phyloP scores from a whole-genome alignment of 2,113 vertebrate genomes.

The Etheostoma cragini region DNA sequence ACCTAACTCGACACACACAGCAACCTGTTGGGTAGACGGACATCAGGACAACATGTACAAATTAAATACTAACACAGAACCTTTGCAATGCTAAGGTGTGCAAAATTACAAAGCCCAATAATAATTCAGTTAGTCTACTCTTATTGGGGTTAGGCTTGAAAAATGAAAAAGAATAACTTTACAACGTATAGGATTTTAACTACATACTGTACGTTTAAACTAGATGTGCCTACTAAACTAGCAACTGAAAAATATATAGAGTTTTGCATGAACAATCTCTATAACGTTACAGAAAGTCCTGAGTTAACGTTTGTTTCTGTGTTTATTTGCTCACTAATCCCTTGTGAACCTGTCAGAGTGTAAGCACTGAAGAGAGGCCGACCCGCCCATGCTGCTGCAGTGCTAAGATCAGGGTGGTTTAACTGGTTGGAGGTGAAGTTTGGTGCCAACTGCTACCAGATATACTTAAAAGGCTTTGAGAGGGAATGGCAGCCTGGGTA shows the following conservation, averaged over 20 bases:
- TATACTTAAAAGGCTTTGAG: conserved; percentile 85
- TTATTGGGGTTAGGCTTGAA: neutral
- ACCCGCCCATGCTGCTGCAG: conserved; percentile 53
- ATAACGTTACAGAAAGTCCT: conserved; percentile 19
- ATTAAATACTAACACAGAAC: conserved; percentile 56
- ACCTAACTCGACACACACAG: conserved; percentile 15
- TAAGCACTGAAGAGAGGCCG: conserved; percentile 43
- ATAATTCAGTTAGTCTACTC: neutral
- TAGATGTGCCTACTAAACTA: neutral
- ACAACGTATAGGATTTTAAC: neutral
- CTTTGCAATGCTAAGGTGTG: conserved; percentile 4
- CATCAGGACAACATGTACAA: conserved; percentile 32
- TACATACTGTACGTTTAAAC: neutral
- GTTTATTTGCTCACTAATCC: conserved; percentile 12
- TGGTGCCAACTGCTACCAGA: conserved; percentile 37
- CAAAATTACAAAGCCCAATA: neutral
- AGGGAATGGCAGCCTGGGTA: conserved; percentile 81
- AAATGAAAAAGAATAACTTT: no score
- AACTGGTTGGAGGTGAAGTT: conserved; percentile 24
- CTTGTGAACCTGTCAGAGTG: conserved; percentile 30
- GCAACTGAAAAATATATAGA: neutral
- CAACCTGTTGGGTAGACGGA: conserved; percentile 15
- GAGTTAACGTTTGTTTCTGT: conserved; percentile 53
- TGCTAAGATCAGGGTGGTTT: conserved; percentile 34
- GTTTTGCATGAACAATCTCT: neutral